phyloP scores from a whole-genome alignment of 64 coral and sea anemone species.

The Actinia equina region DNA sequence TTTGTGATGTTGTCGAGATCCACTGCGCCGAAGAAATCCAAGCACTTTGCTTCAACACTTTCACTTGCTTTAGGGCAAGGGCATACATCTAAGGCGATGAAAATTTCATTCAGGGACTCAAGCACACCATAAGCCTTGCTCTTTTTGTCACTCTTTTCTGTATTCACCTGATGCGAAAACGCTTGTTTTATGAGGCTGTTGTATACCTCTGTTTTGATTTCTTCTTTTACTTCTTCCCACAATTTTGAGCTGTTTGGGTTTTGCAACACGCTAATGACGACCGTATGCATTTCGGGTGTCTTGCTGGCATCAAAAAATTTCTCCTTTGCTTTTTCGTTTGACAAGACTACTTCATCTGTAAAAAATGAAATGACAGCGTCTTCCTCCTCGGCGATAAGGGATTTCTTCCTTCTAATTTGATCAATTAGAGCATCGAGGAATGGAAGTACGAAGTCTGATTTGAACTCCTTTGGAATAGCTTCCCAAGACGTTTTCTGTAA shows the following conservation, averaged over 20 bases:
- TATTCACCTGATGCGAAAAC: not conserved
- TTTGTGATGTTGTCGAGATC: not conserved
- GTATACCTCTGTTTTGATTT: not conserved
- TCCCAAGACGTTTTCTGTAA: not conserved
- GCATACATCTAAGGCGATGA: not conserved
- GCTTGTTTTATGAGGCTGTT: not conserved
- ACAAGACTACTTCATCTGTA: constrained; percentile 1
- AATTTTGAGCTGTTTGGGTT: not conserved
- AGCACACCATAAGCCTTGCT: not conserved
- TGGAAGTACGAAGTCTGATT: not conserved
- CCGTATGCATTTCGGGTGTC: not conserved
- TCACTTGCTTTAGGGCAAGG: not conserved
- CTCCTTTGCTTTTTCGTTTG: not conserved
- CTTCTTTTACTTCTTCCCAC: not conserved
- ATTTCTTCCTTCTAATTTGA: not conserved
- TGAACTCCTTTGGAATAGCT: constrained; percentile 3
- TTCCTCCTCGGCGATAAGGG: not conserved
- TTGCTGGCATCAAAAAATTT: not conserved
- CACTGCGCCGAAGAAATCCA: not conserved
- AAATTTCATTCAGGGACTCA: not conserved
- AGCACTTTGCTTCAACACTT: not conserved
- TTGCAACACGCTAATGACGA: not conserved
- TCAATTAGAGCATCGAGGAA: not conserved
- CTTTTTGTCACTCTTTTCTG: not conserved
- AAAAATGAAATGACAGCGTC: not conserved